Conservation (phyloP, 1,140 invertebrate genomes). For the Scaptomyza hsui region DNA sequence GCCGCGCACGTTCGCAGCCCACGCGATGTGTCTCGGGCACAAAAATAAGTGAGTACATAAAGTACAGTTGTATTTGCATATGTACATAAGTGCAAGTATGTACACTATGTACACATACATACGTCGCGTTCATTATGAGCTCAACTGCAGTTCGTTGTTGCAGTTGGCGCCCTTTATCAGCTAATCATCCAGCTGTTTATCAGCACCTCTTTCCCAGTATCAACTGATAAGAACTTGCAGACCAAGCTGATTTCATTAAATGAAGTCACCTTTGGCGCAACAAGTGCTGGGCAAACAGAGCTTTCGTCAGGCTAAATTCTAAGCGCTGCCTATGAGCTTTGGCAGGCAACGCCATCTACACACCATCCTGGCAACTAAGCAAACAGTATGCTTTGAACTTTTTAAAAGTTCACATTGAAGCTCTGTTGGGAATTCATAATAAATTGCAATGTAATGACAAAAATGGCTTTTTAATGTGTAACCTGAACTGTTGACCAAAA, state of each 20-base stretch:
- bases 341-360: conserved; percentile 50
- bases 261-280: conserved; percentile 24
- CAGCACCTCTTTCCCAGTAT: background rate
- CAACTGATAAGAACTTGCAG: conserved; percentile 22
- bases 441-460: conserved; percentile 41
- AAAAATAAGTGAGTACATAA: conserved; percentile 1
- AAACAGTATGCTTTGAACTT: conserved; percentile 20
- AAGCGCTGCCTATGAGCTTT: conserved; percentile 47
- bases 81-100: background rate
- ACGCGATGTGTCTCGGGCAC: conserved; percentile 29
- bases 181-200: conserved; percentile 25
- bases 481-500: conserved; percentile 21
- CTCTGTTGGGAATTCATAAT: conserved; percentile 10
- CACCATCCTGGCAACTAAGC: conserved; percentile 38
- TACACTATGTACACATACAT: background rate
- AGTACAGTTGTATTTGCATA: background rate
- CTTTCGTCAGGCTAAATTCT: conserved; percentile 25
- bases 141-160: conserved; percentile 8
- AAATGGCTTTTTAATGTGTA: conserved; percentile 50
- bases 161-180: conserved; percentile 11
- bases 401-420: conserved; percentile 36
- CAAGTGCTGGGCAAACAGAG: conserved; percentile 49
- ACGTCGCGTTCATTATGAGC: too few species aligned
- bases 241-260: background rate
- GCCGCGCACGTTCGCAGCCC: conserved; percentile 49